Base-by-base conservation (phyloP, 2,888 invertebrate genomes). In the Pristionchus mayeri region DNA sequence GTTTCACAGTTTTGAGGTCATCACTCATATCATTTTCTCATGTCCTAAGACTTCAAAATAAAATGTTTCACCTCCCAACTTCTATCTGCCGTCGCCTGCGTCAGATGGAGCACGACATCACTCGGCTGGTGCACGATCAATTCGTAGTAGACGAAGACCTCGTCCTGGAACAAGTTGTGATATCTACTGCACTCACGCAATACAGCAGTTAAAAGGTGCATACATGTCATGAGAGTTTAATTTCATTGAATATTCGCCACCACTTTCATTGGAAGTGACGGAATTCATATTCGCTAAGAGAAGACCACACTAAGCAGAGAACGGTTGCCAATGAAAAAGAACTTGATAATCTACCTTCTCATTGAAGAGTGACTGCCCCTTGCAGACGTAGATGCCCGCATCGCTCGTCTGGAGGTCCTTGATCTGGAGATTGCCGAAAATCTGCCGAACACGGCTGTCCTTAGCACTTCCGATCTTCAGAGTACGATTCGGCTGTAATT, bases 361-460 rank as follows among this genome's bases (percentile, higher is more conserved):
- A 57, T 79, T 86, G 30, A 88, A 57, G 13, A 86, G 85, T 9
- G 88, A 86, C 3, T 86, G 54, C 13, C 88, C 90, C 81, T 88
- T 89, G 80, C 90, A 90, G n/a, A 88, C 85, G 76, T 90, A 90
- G 54, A 86, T 80, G 24, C 87, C 88, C 1, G 84, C 84, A 60
- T 88, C 88, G 7, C 37, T 79, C 85, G 37, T 18, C 85, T 78
- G 27, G 50, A 78, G 76, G 21, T 78, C 76, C 21, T 78, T 86
- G 54, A 91, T 89, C n/a, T 85, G 84, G 40, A 91, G 78, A 80
- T 91, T 91, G 44, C 91, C 91, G 91, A 90, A 91, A 44, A 91
- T 85, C 60, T 91, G 91, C 44, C 88, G 88, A 84, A 91, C 85
- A 18, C 90, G 78, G 21, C 78, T 78, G 78, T 30, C 52, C 78